A percentile compares a stretch with the other conserved stretches of the same genome.
These are phyloP conservation scores for Cottoperca gobio DNA, from an alignment of 2,797 vertebrate species.

Conservation along the genomic window DNA sequence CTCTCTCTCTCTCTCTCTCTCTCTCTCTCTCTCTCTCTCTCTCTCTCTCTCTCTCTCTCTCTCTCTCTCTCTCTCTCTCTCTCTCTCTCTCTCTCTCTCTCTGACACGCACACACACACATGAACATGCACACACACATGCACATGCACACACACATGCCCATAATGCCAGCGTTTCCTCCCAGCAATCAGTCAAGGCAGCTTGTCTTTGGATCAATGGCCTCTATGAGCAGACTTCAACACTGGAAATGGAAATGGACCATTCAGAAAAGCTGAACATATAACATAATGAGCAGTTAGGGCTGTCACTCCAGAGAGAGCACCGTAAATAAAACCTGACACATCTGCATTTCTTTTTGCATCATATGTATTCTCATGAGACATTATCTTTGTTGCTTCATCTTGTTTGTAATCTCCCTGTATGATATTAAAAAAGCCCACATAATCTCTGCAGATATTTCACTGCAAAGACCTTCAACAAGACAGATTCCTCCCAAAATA, in stretches of 20 bases:
- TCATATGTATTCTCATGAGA: slow-evolving; percentile 46
- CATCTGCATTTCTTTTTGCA: slow-evolving; percentile 56
- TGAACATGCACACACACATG: slow-evolving; percentile 7
- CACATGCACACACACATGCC: slow-evolving; percentile 57
- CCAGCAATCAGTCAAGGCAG: slow-evolving; percentile 77
- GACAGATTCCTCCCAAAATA: slow-evolving; percentile 77
- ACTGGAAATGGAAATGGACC: slow-evolving; percentile 69
- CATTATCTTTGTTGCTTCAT: slow-evolving; percentile 41
- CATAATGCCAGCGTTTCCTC: slow-evolving; percentile 86
- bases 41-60: slow-evolving; percentile 78
- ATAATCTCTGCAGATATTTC: slow-evolving; percentile 73
- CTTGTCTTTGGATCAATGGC: slow-evolving; percentile 79
- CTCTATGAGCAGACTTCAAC: slow-evolving; percentile 73
- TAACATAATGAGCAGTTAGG: slow-evolving; percentile 69
- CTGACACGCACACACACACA: neutral
- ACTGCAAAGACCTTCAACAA: slow-evolving; percentile 75
- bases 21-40: too few relatives aligned
- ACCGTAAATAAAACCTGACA: slow-evolving; percentile 44
- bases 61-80: slow-evolving; percentile 74
- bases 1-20: too few relatives aligned
- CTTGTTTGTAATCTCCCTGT: slow-evolving; percentile 48
- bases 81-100: neutral
- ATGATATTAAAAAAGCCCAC: slow-evolving; percentile 53
- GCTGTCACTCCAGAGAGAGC: slow-evolving; percentile 51
- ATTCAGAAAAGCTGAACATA: slow-evolving; percentile 67